Conservation (phyloP, 1,140 invertebrate species). For the Zeugodacus cucurbitae region DNA sequence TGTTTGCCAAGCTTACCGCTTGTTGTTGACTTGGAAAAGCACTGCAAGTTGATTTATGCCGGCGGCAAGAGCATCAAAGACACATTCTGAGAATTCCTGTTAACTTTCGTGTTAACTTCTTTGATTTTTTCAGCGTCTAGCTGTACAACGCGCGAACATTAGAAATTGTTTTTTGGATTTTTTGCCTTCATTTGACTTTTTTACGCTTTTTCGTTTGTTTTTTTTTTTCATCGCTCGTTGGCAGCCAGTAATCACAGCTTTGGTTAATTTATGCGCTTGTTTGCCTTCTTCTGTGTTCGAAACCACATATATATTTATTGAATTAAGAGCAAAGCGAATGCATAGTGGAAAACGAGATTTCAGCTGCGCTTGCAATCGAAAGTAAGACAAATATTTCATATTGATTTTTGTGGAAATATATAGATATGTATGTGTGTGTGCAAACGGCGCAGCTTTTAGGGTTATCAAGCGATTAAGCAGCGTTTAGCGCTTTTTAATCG, state of each 20-base stretch:
- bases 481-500: background rate
- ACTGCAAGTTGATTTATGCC: background rate
- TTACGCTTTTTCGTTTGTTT: background rate
- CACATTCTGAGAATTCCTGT: conserved; percentile 14
- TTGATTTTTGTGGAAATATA: background rate
- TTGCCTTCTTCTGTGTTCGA: conserved; percentile 1
- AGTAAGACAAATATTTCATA: background rate
- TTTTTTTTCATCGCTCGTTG: background rate
- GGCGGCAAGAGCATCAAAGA: conserved; percentile 1
- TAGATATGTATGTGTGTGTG: background rate
- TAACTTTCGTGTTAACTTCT: conserved; percentile 1
- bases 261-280: conserved; percentile 5
- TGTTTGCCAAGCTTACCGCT: background rate
- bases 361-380: too few relatives aligned
- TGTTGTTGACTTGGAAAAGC: background rate
- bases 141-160: background rate
- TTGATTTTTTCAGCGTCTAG: background rate
- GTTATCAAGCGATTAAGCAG: background rate
- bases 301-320: background rate
- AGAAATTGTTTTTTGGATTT: background rate
- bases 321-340: conserved; percentile 2
- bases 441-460: background rate
- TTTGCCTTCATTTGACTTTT: background rate
- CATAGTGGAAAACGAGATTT: background rate
- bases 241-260: background rate